A percentile compares a stretch with the other conserved stretches of the same genome.
phyloP scores from a whole-genome alignment of 2,888 invertebrate species.

The Sepioteuthis lessoniana region DNA sequence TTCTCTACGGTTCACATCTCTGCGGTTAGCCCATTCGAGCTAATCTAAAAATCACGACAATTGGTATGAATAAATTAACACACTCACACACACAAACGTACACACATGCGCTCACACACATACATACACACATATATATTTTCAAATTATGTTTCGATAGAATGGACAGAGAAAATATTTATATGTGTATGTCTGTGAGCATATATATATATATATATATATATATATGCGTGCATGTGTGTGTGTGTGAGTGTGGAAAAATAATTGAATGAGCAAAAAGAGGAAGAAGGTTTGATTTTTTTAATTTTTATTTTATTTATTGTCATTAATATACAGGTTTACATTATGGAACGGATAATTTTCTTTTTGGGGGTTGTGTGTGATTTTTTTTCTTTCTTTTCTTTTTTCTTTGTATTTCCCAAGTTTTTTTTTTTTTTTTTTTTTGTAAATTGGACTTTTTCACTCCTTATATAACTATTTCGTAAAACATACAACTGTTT shows the following conservation, averaged over 20 bases:
- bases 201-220: constrained; percentile 34
- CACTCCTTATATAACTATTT: neutral
- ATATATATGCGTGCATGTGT: neutral
- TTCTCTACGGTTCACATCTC: neutral
- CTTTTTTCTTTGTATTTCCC: too few relatives aligned
- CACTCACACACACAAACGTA: neutral
- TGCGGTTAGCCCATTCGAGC: neutral
- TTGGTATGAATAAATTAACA: neutral
- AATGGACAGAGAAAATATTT: neutral
- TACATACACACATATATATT: neutral
- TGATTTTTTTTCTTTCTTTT: neutral
- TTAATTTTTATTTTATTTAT: constrained; percentile 1
- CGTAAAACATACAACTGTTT: neutral
- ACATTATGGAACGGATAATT: constrained; percentile 14
- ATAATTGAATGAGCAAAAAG: neutral
- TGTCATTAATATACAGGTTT: neutral
- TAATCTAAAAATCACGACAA: neutral
- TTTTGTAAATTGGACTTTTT: neutral
- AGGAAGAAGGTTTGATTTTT: neutral
- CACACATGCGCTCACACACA: neutral
- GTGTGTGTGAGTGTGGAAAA: neutral
- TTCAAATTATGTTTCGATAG: neutral
- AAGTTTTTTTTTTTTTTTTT: too few relatives aligned
- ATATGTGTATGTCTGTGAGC: neutral
- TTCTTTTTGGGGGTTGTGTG: neutral